Base-by-base conservation (phyloP, 2,113 vertebrate species). In the Scartelaos histophorus region DNA sequence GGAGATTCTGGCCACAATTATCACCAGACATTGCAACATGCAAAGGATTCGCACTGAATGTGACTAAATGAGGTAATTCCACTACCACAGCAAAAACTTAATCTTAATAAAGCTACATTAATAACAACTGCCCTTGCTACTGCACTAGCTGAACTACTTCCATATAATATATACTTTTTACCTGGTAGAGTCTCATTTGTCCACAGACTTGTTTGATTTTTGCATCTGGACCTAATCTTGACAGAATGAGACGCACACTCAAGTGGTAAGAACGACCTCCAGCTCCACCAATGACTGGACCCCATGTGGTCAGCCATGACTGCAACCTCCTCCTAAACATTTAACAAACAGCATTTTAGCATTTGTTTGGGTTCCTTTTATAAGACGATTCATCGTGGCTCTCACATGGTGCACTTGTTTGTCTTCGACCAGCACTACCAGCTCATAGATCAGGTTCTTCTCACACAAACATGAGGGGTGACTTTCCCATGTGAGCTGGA, bases 191-290 rank as follows among this genome's bases (percentile, higher is more conserved):
- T 90, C 71, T 57, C 3, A 13, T 71, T 38, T 2, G 57, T 78
- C 90, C 82, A 87, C 5, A 25, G 38, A 71, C 88, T 82, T 11
- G 60, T 70, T 0, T 61, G 11, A 10, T 82, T 80, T 13, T 73
- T 54, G 64, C 62, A 56, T 72, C 49, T 61, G 12, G 85, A 82
- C 0, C 83, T 76, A 46, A 93, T 74, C 3, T 54, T 68, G 64
- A 92, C 71, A 2, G 84, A 83, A 69, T 85, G 84, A 22, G 82
- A 79, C 21, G 76, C 76, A 13, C 91, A 93, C 9, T 92, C 72
- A 13, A 90, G 22, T 0, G 88, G 60, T 47, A 89, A 51, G 9
- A n/a, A 6, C 0, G 92, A 91, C 0, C 12, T 82, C 92, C 92
- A 93, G 16, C 21, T 82, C 92, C 93, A 92, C 17, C n/a, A 71